Evolutionary conservation across 2,113 vertebrate species (phyloP).

Genomic region (Colius striatus): DNA sequence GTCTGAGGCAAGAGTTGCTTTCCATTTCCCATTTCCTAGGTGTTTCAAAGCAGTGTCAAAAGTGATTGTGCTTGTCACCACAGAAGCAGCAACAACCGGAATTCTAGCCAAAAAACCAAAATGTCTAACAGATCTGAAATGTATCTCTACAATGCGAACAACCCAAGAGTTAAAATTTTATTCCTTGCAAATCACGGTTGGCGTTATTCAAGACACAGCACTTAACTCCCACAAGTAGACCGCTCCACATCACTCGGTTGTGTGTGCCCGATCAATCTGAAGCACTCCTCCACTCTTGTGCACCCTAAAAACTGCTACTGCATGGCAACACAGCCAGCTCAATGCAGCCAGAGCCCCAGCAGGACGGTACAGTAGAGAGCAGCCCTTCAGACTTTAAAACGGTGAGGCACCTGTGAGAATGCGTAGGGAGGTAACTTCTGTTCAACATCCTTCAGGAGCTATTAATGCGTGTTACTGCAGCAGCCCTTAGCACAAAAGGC

Average conservation of each 20-base stretch:
- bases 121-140: background rate
- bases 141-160: background rate
- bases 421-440: background rate
- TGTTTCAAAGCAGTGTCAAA: background rate
- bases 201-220: background rate
- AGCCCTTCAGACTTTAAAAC: background rate
- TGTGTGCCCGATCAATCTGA: background rate
- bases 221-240: background rate
- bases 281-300: background rate
- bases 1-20: background rate
- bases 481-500: background rate
- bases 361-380: background rate
- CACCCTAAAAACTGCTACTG: background rate
- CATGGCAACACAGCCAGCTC: rapidly evolving
- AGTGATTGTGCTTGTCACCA: background rate
- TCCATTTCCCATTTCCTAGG: background rate
- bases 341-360: background rate
- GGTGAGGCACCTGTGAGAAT: background rate
- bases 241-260: background rate
- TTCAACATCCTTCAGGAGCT: background rate
- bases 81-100: background rate
- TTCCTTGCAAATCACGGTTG: background rate
- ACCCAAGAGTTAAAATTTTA: background rate
- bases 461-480: background rate
- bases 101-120: background rate